A percentile compares a stretch with the other conserved stretches of the same genome.
Evolutionary conservation across 2,797 vertebrate species (phyloP).

Genomic region (Melanotaenia trifasciata): DNA sequence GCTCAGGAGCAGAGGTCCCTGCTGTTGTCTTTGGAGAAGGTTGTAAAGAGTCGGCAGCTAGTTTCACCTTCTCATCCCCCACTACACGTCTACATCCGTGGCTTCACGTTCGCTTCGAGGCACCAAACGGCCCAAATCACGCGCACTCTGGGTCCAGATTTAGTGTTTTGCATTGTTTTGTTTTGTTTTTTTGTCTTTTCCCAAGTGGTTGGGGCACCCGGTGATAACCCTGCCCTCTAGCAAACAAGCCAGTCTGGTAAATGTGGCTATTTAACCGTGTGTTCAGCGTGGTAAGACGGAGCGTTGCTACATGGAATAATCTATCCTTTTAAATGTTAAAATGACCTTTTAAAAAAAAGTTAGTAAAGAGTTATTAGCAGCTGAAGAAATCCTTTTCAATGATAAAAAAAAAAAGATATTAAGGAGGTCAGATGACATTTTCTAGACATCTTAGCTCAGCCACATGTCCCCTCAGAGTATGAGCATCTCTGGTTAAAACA

Average conservation of each 20-base stretch:
- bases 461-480: slow-evolving; percentile 42
- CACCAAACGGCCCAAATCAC: slow-evolving; percentile 30
- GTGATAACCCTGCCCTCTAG: slow-evolving; percentile 48
- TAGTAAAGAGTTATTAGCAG: slow-evolving; percentile 86
- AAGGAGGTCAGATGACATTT: slow-evolving; percentile 54
- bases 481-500: slow-evolving; percentile 37
- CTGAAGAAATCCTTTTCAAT: slow-evolving; percentile 80
- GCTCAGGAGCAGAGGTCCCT: slow-evolving; percentile 30
- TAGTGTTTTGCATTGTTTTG: slow-evolving; percentile 14
- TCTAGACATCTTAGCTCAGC: slow-evolving; percentile 42
- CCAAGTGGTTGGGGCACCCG: slow-evolving; percentile 45
- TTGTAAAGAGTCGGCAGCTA: slow-evolving; percentile 64
- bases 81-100: slow-evolving; percentile 22
- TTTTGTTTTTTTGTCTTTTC: slow-evolving; percentile 7
- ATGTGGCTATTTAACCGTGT: slow-evolving; percentile 39
- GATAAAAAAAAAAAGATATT: slow-evolving; percentile 42
- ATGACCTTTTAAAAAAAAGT: slow-evolving; percentile 69
- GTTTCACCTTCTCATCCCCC: slow-evolving; percentile 24
- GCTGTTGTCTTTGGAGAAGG: slow-evolving; percentile 70
- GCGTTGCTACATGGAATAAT: slow-evolving; percentile 81
- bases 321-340: slow-evolving; percentile 74
- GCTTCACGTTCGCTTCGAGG: slow-evolving; percentile 20
- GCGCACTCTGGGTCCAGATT: slow-evolving; percentile 45
- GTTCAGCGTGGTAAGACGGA: slow-evolving; percentile 69
- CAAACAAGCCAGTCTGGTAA: slow-evolving; percentile 46